Evolutionary conservation across 2,888 invertebrate genomes (phyloP).

Genomic region (Adelphocoris suturalis): DNA sequence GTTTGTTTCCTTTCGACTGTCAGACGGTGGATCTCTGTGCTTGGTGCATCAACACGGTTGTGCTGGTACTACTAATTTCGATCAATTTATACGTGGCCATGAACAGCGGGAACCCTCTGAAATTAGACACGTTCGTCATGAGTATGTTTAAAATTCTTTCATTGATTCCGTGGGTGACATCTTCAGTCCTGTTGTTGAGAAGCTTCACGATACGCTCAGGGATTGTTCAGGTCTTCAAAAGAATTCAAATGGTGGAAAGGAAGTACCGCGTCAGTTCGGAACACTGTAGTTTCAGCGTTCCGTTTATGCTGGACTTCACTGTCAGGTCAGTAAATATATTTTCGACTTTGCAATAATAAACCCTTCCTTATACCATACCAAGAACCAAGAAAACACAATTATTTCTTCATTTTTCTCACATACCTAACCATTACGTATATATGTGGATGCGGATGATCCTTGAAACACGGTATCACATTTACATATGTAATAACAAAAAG

Average conservation of each 20-base stretch:
- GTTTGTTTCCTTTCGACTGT: background rate
- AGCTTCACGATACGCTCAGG: background rate
- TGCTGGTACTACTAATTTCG: background rate
- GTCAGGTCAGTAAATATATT: background rate
- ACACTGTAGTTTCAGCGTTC: background rate
- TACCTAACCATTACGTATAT: no score
- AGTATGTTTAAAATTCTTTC: background rate
- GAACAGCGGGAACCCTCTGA: background rate
- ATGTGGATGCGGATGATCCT: no score
- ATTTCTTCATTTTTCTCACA: no score
- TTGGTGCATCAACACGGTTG: background rate
- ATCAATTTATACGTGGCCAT: background rate
- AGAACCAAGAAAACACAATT: no score
- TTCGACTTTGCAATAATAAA: no score
- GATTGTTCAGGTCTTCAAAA: background rate
- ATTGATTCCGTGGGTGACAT: background rate
- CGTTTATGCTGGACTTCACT: background rate
- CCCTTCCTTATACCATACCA: no score
- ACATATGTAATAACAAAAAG: no score
- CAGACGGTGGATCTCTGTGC: background rate
- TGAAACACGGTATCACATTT: no score
- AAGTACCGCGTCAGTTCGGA: background rate
- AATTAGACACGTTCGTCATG: background rate
- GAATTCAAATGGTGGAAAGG: background rate
- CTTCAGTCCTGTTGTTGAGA: background rate